Conservation (phyloP, 2,888 invertebrate species). For the Nemurella pictetii region DNA sequence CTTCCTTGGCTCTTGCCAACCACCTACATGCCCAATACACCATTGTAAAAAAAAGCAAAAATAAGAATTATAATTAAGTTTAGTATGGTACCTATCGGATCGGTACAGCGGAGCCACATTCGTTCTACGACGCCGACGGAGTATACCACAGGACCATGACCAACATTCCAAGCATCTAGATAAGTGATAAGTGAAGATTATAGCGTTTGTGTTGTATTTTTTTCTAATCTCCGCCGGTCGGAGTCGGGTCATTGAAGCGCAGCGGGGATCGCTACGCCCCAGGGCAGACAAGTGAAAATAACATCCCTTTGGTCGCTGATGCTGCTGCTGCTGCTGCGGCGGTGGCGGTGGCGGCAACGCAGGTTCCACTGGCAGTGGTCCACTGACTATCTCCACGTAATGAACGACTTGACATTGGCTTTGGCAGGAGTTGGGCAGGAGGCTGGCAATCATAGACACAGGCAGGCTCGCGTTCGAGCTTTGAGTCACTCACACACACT, state of each 20-base stretch:
- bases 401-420: conserved; percentile 17
- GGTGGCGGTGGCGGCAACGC: no score
- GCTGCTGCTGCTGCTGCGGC: no score
- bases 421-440: background rate
- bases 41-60: conserved; percentile 1
- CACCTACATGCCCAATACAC: background rate
- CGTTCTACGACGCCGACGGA: no score
- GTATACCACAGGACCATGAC: no score
- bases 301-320: background rate
- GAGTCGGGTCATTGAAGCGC: background rate
- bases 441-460: background rate
- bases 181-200: background rate
- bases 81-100: background rate
- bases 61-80: conserved; percentile 18
- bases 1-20: background rate
- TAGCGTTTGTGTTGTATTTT: background rate
- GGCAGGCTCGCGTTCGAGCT: background rate
- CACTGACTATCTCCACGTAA: conserved; percentile 1
- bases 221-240: background rate
- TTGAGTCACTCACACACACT: background rate
- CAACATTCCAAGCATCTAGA: background rate
- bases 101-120: background rate
- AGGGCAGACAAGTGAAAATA: background rate
- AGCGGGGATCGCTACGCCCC: background rate
- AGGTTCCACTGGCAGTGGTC: background rate